Conservation (phyloP, 2,888 invertebrate genomes). For the Pseudococcus viburni region DNA sequence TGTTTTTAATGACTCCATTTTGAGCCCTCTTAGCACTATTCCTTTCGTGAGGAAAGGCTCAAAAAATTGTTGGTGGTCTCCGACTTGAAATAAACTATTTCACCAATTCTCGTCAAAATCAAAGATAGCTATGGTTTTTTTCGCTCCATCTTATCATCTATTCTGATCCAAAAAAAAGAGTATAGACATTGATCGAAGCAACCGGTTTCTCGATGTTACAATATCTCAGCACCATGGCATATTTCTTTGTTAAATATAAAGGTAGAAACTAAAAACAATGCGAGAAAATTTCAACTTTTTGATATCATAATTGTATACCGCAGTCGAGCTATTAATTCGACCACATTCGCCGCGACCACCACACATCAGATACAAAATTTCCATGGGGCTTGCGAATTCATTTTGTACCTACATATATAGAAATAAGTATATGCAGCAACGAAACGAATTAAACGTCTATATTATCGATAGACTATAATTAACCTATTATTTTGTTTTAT, state of each 20-base stretch:
- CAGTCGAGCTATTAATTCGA: neutral
- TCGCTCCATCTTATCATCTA: no score
- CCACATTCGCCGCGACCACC: neutral
- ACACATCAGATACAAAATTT: neutral
- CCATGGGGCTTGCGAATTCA: neutral
- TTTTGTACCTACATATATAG: neutral
- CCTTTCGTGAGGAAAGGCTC: no score
- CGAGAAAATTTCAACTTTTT: constrained; percentile 14
- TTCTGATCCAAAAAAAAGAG: neutral
- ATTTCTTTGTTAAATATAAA: neutral
- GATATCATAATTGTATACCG: constrained; percentile 1
- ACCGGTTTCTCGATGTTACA: neutral
- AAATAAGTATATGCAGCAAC: neutral
- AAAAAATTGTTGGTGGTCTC: no score
- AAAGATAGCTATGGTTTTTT: no score
- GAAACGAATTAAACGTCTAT: constrained; percentile 14
- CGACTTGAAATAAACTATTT: no score
- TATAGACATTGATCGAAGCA: neutral
- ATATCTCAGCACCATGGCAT: neutral
- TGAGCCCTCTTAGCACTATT: no score
- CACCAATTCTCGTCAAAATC: no score
- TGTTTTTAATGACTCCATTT: no score
- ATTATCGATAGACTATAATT: constrained; percentile 22
- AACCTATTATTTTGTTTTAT: constrained; percentile 14
- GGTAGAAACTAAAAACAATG: neutral